Evolutionary conservation across 2,113 vertebrate genomes (phyloP).

Genomic region (Suncus etruscus): DNA sequence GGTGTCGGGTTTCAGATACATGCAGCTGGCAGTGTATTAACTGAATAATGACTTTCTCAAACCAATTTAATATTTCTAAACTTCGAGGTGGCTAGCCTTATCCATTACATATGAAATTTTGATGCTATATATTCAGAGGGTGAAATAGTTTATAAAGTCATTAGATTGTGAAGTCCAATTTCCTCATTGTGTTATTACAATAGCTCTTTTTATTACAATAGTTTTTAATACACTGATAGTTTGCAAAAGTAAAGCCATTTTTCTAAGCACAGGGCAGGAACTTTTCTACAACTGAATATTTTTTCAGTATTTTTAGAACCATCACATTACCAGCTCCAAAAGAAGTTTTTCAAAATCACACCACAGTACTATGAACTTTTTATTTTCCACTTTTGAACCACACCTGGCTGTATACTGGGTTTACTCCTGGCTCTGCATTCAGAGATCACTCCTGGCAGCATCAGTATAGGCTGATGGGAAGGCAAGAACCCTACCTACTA

Average conservation of each 20-base stretch:
- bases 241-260: constrained; percentile 43
- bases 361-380: not conserved
- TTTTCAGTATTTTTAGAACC: not conserved
- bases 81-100: not conserved
- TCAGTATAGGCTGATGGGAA: no score
- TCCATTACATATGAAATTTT: constrained; percentile 16
- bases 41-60: constrained; percentile 38
- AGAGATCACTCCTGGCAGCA: no score
- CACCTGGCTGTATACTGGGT: no score
- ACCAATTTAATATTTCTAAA: constrained; percentile 45
- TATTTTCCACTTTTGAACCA: not conserved
- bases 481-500: no score
- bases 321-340: not conserved
- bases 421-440: no score
- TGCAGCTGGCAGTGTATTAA: constrained; percentile 15
- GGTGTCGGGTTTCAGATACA: constrained; percentile 20
- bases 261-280: not conserved
- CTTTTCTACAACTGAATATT: not conserved
- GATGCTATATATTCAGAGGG: constrained; percentile 23
- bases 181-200: not conserved
- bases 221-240: constrained; percentile 19
- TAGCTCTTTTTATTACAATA: constrained; percentile 7
- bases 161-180: constrained; percentile 25
- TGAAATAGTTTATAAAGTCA: constrained; percentile 26
- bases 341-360: not conserved